Base-by-base conservation (phyloP, 2,888 invertebrate species). In the Ectobius pallidus region DNA sequence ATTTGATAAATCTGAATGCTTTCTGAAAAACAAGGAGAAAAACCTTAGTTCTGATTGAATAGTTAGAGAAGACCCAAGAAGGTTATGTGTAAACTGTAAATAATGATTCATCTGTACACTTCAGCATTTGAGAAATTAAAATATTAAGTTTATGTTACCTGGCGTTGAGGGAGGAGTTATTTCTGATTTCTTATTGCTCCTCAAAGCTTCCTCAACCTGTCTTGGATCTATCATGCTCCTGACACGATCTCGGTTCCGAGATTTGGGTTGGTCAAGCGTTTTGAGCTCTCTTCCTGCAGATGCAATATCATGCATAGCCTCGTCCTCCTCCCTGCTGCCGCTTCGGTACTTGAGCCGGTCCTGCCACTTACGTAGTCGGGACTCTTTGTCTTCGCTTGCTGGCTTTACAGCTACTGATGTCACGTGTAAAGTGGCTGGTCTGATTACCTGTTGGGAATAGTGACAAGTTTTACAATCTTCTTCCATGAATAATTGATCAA, bases 361-460 rank as follows among this genome's bases (percentile, higher is more conserved):
- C 80, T 92, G 91, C 92, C 92, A 92, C 72, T 87, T 86, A 78
- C 88, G 88, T 44, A 92, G 81, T 69, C 90, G 84, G 62, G 85
- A 82, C 77, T 90, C 89, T 77, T 87, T 88, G 63, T 89, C 88
- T 34, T 55, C 52, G 6, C n/a, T 32, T 22, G n/a, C 11, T 44
- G 25, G 22, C 18, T 46, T 68, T 42, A 46, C 46, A 25, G 68
- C 14, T 81, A 70, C 46, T 11, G 44, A 44, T 27, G 46, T 18
- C 18, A 65, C 65, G 9, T 87, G 86, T 73, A 86, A 78, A 75
- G 86, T 86, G 0, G 85, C 83, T 2, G 86, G 86, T 77, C 86
- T 82, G 18, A 86, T 82, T 1, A 71, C 71, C 34, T 34, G 34
- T n/a, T n/a, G n/a, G n/a, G n/a, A n/a, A n/a, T n/a, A n/a, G n/a